A percentile compares a stretch with the other conserved stretches of the same genome.
phyloP scores from a whole-genome alignment of 2,113 vertebrate genomes.

The Scortum barcoo region DNA sequence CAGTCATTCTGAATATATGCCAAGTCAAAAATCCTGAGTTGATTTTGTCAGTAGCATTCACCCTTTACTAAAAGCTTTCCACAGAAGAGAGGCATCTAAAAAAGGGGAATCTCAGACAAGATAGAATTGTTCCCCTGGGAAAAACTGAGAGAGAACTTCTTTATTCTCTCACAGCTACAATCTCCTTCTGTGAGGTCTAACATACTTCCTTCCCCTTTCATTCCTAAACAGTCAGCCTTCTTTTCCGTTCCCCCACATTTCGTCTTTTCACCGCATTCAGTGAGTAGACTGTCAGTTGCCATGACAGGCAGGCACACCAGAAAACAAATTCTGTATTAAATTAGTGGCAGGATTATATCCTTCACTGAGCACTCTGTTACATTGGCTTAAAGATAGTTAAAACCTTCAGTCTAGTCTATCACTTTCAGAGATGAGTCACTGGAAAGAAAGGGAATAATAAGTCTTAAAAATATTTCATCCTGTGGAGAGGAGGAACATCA shows the following conservation, averaged over 20 bases:
- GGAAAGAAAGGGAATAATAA: conserved; percentile 57
- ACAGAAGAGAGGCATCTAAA: conserved; percentile 4
- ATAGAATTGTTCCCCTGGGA: conserved; percentile 55
- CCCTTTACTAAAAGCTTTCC: conserved; percentile 13
- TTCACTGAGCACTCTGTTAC: conserved; percentile 53
- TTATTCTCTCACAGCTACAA: conserved; percentile 49
- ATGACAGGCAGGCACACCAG: conserved; percentile 60
- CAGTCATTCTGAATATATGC: neutral
- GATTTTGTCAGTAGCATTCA: neutral
- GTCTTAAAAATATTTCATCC: conserved; percentile 56
- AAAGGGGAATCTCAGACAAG: conserved; percentile 41
- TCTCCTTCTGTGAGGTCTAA: conserved; percentile 71
- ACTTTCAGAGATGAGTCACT: conserved; percentile 64
- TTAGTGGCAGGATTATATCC: conserved; percentile 68
- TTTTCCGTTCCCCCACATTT: conserved; percentile 78
- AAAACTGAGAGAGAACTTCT: conserved; percentile 38
- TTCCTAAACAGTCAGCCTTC: conserved; percentile 59
- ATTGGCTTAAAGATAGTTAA: conserved; percentile 51
- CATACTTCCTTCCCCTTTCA: conserved; percentile 70
- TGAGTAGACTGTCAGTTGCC: conserved; percentile 66
- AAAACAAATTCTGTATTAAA: conserved; percentile 68
- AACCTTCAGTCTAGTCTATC: conserved; percentile 41
- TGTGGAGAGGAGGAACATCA: conserved; percentile 46
- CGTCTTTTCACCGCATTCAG: conserved; percentile 44
- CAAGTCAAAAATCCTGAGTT: neutral